A percentile compares a stretch with the other conserved stretches of the same genome.
Evolutionary conservation across 1,140 invertebrate species (phyloP).

Genomic region (Bactericera cockerelli): DNA sequence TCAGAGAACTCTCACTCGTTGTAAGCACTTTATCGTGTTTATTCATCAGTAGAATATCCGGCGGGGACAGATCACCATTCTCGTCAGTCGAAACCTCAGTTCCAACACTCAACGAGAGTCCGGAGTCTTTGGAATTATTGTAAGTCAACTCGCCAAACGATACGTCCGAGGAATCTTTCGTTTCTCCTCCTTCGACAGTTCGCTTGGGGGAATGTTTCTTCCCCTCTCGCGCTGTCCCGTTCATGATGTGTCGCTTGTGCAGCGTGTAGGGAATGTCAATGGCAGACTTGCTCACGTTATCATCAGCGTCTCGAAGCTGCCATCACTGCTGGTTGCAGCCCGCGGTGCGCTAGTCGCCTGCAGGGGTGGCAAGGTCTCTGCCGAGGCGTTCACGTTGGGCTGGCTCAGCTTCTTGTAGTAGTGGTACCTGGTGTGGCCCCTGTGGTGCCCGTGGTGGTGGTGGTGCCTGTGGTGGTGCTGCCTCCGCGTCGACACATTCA

Average conservation of each 20-base stretch:
- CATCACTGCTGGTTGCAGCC: slow-evolving; percentile 10
- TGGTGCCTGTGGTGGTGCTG: not conserved
- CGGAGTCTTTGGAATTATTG: slow-evolving; percentile 25
- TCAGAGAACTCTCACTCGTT: not conserved
- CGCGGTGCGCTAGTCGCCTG: not conserved
- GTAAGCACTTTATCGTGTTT: not conserved
- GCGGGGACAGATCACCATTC: slow-evolving; percentile 5
- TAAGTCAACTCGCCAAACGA: slow-evolving; percentile 15
- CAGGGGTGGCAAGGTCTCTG: slow-evolving; percentile 33
- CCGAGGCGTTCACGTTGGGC: slow-evolving; percentile 32
- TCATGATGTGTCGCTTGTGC: slow-evolving; percentile 66
- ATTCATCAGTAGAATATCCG: slow-evolving; percentile 5
- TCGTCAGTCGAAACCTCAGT: slow-evolving; percentile 21
- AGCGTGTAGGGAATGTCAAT: slow-evolving; percentile 65
- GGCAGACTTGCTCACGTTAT: slow-evolving; percentile 31
- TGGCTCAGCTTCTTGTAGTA: slow-evolving; percentile 42
- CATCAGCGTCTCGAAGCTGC: slow-evolving; percentile 7
- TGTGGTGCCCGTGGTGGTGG: not conserved
- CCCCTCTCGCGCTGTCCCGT: slow-evolving; percentile 48
- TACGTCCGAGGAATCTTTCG: slow-evolving; percentile 21
- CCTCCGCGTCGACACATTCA: not conserved
- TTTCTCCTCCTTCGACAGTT: slow-evolving; percentile 29
- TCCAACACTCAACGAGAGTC: slow-evolving; percentile 23
- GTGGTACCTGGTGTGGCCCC: slow-evolving; percentile 25
- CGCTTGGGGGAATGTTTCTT: slow-evolving; percentile 34